A percentile compares a stretch with the other conserved stretches of the same genome.
phyloP scores from a whole-genome alignment of 2,888 invertebrate species.

The Ischnura elegans region DNA sequence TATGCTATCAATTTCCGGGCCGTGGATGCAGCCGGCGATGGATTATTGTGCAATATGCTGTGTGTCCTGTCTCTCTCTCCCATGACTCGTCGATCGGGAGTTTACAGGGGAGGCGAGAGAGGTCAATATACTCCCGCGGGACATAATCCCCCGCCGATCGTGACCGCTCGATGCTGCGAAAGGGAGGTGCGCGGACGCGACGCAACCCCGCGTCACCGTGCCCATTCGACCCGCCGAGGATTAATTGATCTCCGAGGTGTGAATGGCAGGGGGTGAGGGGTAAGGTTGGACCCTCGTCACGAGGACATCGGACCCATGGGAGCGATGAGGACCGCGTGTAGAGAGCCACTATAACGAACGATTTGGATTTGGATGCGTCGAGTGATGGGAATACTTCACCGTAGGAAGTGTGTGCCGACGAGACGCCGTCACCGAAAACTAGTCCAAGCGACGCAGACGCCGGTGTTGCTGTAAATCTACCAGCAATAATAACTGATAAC shows the following conservation, averaged over 20 bases:
- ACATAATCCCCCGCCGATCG: not conserved
- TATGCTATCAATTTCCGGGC: not conserved
- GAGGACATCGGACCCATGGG: not conserved
- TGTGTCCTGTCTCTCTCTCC: no score
- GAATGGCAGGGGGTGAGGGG: not conserved
- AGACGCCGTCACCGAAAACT: no score
- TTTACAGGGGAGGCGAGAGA: not conserved
- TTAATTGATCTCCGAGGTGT: conserved; percentile 1
- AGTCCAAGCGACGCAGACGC: no score
- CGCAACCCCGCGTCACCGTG: not conserved
- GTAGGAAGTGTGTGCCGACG: no score
- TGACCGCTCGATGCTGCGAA: not conserved
- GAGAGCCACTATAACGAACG: no score
- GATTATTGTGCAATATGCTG: not conserved
- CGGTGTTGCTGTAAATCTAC: no score
- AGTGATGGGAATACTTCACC: no score
- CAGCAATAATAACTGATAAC: no score
- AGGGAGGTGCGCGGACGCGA: not conserved
- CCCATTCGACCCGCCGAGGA: not conserved
- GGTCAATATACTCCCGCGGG: conserved; percentile 2
- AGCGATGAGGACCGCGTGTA: not conserved
- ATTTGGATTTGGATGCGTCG: no score
- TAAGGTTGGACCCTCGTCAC: not conserved
- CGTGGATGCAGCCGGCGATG: not conserved
- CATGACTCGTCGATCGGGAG: not conserved